Evolutionary conservation across 2,888 invertebrate genomes (phyloP).

Genomic region (Matsumyia berberina): DNA sequence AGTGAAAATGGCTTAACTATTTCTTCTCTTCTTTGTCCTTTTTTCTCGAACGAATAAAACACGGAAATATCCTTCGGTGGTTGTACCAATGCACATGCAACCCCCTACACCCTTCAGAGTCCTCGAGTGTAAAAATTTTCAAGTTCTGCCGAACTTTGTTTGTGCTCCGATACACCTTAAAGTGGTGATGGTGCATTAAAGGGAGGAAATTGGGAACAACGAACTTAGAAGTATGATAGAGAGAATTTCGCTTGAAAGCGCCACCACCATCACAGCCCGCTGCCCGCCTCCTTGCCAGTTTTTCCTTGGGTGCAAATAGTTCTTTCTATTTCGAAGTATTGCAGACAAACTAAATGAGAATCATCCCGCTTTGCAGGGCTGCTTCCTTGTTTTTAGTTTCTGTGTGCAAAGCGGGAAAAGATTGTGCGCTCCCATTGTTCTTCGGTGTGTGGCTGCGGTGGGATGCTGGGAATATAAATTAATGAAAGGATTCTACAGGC

Average conservation of each 20-base stretch:
- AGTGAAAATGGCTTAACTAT: constrained; percentile 37
- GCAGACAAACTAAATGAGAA: constrained; percentile 63
- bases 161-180: not conserved
- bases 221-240: constrained; percentile 51
- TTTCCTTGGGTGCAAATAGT: constrained; percentile 64
- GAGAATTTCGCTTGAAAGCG: constrained; percentile 10
- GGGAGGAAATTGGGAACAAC: constrained; percentile 69
- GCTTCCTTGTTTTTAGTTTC: no score
- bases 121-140: constrained; percentile 28
- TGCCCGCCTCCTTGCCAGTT: constrained; percentile 12
- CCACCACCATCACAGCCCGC: no score
- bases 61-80: constrained; percentile 60
- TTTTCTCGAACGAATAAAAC: constrained; percentile 53
- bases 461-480: constrained; percentile 70
- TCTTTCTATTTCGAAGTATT: constrained; percentile 66
- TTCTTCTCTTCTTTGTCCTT: constrained; percentile 1
- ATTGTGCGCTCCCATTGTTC: constrained; percentile 58
- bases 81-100: constrained; percentile 34
- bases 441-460: constrained; percentile 47
- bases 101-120: not conserved
- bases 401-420: constrained; percentile 39
- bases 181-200: constrained; percentile 15
- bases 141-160: constrained; percentile 30
- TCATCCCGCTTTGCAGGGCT: constrained; percentile 57
- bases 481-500: constrained; percentile 70